Percentiles rank a stretch among this genome's conserved stretches.
phyloP scores from a whole-genome alignment of 2,113 vertebrate species.

The Takifugu bimaculatus region DNA sequence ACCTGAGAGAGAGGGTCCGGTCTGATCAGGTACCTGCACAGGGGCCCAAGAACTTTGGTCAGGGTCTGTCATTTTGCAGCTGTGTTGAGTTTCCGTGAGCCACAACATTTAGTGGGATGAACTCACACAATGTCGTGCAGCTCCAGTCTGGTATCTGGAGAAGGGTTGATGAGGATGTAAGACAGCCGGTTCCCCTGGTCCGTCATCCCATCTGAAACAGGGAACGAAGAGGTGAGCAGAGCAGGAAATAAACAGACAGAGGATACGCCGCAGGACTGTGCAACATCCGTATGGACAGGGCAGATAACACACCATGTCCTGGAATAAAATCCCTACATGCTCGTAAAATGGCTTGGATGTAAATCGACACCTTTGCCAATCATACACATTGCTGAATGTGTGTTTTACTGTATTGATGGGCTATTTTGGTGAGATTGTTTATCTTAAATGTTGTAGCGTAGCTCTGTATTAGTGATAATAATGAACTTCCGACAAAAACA shows the following conservation, averaged over 20 bases:
- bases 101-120: not conserved
- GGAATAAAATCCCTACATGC: too few relatives aligned
- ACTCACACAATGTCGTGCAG: constrained; percentile 82
- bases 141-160: constrained; percentile 80
- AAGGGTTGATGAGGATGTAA: constrained; percentile 83
- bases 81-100: too few relatives aligned
- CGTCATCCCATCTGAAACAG: constrained; percentile 78
- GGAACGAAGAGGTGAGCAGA: constrained; percentile 39
- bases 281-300: constrained; percentile 30
- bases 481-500: too few relatives aligned
- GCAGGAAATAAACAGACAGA: constrained; percentile 45
- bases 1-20: constrained; percentile 79
- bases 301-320: not conserved
- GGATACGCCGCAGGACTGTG: constrained; percentile 35
- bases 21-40: constrained; percentile 78
- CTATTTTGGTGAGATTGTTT: too few relatives aligned
- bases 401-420: too few relatives aligned
- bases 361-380: too few relatives aligned
- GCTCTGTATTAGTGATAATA: too few relatives aligned
- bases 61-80: too few relatives aligned
- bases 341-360: too few relatives aligned
- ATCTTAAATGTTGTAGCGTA: too few relatives aligned
- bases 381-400: too few relatives aligned
- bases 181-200: constrained; percentile 81
- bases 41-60: constrained; percentile 12